phyloP scores from a whole-genome alignment of 2,113 vertebrate species.

The Psilopsiagon aymara region DNA sequence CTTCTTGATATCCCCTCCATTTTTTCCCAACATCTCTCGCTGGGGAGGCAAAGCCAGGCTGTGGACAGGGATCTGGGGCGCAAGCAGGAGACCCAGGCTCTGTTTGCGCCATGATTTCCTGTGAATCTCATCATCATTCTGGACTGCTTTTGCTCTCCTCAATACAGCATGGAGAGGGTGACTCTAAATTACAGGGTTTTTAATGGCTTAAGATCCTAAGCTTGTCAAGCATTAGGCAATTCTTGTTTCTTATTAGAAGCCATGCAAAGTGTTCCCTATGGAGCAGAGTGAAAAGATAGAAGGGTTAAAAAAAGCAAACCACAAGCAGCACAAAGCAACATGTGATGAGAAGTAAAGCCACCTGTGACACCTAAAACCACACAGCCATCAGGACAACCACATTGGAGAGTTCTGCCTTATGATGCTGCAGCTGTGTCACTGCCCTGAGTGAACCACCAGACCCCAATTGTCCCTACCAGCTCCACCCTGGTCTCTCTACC shows the following conservation, averaged over 20 bases:
- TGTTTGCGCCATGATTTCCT: neutral
- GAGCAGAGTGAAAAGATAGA: neutral
- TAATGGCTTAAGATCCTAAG: neutral
- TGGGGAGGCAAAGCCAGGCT: fast-evolving
- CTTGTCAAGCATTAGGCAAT: neutral
- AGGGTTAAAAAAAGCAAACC: neutral
- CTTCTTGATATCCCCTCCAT: neutral
- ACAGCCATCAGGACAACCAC: neutral
- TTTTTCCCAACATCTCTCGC: neutral
- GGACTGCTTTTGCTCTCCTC: neutral
- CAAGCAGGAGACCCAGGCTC: neutral
- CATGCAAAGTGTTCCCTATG: neutral
- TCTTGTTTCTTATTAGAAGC: neutral
- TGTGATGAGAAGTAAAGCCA: neutral
- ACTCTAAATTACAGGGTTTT: neutral
- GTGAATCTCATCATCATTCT: neutral
- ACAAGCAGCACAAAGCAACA: neutral
- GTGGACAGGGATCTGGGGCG: neutral
- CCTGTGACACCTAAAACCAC: neutral
- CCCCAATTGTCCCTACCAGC: neutral
- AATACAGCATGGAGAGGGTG: neutral
- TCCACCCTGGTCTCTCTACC: neutral
- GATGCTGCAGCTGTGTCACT: neutral
- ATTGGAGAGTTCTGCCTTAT: neutral
- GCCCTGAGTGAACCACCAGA: neutral